These are phyloP conservation scores for Pavo muticus DNA, from an alignment of 2,113 vertebrate genomes.

Conservation along the genomic window DNA sequence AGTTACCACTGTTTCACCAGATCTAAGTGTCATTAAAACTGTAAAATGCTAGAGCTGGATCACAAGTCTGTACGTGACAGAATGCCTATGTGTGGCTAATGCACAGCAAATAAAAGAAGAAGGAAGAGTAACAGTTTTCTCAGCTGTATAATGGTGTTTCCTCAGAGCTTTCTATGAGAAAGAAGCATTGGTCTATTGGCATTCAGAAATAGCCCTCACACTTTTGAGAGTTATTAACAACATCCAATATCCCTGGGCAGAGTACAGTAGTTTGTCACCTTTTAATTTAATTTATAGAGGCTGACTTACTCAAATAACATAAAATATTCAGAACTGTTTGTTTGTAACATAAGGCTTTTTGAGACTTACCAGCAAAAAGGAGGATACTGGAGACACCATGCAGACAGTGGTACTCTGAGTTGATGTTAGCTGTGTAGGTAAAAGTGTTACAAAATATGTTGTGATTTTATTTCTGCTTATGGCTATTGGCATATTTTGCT, in stretches of 20 bases:
- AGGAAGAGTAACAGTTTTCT: background rate
- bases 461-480: background rate
- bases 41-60: background rate
- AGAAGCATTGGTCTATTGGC: background rate
- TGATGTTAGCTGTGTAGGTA: background rate
- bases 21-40: background rate
- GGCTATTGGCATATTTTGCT: background rate
- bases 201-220: background rate
- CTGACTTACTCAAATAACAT: background rate
- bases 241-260: fast-evolving
- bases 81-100: background rate
- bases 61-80: background rate
- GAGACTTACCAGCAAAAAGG: background rate
- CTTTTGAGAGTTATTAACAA: too few species aligned
- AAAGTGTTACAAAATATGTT: background rate
- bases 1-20: background rate
- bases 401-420: background rate
- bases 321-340: background rate
- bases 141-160: background rate
- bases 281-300: background rate
- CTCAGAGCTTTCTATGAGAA: background rate
- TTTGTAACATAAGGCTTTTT: background rate
- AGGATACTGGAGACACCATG: background rate
- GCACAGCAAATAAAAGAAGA: background rate
- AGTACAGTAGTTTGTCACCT: background rate